These are phyloP conservation scores for Sula dactylatra DNA, from an alignment of 2,113 vertebrate species.

Conservation along the genomic window DNA sequence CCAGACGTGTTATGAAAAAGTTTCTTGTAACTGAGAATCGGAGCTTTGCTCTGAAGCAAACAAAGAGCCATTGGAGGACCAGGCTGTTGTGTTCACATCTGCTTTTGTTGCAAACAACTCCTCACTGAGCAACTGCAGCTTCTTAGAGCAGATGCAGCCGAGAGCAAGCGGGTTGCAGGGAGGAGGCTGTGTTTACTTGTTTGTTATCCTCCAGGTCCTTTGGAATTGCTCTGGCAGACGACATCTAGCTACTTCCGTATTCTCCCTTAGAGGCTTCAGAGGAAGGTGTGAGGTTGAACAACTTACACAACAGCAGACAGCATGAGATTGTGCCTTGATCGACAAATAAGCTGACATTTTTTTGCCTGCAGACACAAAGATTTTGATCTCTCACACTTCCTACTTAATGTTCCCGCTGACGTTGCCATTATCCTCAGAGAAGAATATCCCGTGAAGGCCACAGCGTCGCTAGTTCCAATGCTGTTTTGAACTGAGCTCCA, in stretches of 20 bases:
- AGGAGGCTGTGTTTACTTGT: not conserved
- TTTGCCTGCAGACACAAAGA: not conserved
- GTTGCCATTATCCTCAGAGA: slow-evolving; percentile 24
- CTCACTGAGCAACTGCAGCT: not conserved
- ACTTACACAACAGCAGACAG: not conserved
- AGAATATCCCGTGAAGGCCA: not conserved
- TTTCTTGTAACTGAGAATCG: not conserved
- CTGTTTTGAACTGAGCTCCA: not conserved
- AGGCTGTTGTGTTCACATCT: not conserved
- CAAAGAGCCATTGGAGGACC: not conserved
- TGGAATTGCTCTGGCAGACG: not conserved
- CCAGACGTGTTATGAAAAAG: not conserved
- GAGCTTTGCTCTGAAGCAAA: not conserved
- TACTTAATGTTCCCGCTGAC: slow-evolving; percentile 33
- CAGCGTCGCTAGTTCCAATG: not conserved
- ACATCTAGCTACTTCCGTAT: not conserved
- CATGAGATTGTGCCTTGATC: not conserved
- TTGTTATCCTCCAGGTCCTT: not conserved
- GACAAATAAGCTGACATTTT: not conserved
- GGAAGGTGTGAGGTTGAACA: not conserved
- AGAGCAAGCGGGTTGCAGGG: not conserved
- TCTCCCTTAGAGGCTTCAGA: not conserved
- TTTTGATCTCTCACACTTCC: slow-evolving; percentile 49
- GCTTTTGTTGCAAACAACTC: not conserved
- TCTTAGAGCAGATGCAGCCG: not conserved